Conservation (phyloP, 2,797 vertebrate genomes). For the Thalassophryne amazonica region DNA sequence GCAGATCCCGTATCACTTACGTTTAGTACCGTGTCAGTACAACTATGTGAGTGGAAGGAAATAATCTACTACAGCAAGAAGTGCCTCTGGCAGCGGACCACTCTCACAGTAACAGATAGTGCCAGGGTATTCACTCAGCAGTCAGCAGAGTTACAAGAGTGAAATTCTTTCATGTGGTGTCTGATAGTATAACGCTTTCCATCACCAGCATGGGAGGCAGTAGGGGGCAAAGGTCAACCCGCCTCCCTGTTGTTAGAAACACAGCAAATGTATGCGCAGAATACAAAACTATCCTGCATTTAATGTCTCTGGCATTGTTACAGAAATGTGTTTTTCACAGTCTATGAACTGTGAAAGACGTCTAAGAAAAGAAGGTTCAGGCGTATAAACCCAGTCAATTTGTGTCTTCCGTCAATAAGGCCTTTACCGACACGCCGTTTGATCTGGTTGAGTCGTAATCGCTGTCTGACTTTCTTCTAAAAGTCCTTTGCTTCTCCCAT, state of each 20-base stretch:
- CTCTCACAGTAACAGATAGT: constrained; percentile 50
- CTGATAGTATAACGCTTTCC: constrained; percentile 50
- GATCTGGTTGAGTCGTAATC: constrained; percentile 49
- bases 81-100: constrained; percentile 48
- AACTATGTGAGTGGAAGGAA: constrained; percentile 58
- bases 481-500: no score
- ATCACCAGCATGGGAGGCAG: constrained; percentile 40
- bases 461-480: no score
- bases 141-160: constrained; percentile 48
- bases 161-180: constrained; percentile 59
- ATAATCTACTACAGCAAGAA: constrained; percentile 61
- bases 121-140: constrained; percentile 59
- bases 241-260: constrained; percentile 22
- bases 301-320: constrained; percentile 60
- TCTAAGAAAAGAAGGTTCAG: constrained; percentile 39
- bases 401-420: constrained; percentile 57
- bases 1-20: constrained; percentile 42
- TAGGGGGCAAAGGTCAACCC: constrained; percentile 54
- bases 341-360: constrained; percentile 65
- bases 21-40: constrained; percentile 72
- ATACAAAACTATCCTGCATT: constrained; percentile 48
- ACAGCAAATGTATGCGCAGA: constrained; percentile 30
- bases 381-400: constrained; percentile 51
- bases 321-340: constrained; percentile 43
- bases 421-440: constrained; percentile 65